These are phyloP conservation scores for Acrobasis suavella DNA, from an alignment of 2,888 invertebrate species.

Conservation along the genomic window DNA sequence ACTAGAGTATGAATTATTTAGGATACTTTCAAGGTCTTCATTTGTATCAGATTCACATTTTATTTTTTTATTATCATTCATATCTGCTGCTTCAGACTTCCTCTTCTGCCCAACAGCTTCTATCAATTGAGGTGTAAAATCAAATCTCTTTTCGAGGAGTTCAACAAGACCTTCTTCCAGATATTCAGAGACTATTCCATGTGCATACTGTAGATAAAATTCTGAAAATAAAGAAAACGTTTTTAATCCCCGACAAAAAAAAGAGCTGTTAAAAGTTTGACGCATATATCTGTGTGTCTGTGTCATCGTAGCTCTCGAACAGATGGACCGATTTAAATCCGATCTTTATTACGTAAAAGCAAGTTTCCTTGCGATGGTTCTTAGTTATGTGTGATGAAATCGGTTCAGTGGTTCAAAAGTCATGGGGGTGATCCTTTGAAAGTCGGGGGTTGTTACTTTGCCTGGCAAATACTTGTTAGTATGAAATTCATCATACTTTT, in stretches of 20 bases:
- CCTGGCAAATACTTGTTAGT: too few relatives aligned
- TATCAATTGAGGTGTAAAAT: constrained; percentile 84
- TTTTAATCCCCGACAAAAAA: neutral
- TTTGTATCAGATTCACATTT: constrained; percentile 59
- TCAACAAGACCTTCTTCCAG: constrained; percentile 86
- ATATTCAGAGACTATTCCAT: constrained; percentile 91
- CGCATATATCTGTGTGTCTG: too few relatives aligned
- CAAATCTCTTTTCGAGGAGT: constrained; percentile 84
- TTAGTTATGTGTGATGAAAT: too few relatives aligned
- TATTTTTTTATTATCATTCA: constrained; percentile 63
- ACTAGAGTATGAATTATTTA: constrained; percentile 53
- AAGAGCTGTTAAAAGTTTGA: too few relatives aligned
- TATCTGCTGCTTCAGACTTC: constrained; percentile 72
- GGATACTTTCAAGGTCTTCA: constrained; percentile 54
- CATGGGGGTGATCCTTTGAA: too few relatives aligned
- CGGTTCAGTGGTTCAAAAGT: too few relatives aligned
- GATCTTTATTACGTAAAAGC: too few relatives aligned
- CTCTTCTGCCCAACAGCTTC: constrained; percentile 76
- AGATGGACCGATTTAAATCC: too few relatives aligned
- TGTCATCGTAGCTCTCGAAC: too few relatives aligned
- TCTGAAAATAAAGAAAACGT: constrained; percentile 65
- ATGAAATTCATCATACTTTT: too few relatives aligned
- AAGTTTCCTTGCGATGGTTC: too few relatives aligned
- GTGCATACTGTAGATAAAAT: constrained; percentile 87
- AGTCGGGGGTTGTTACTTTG: too few relatives aligned